Percentiles rank a stretch among this genome's conserved stretches.
These are phyloP conservation scores for Fistularia commersonii DNA, from an alignment of 2,797 vertebrate species.

Conservation along the genomic window DNA sequence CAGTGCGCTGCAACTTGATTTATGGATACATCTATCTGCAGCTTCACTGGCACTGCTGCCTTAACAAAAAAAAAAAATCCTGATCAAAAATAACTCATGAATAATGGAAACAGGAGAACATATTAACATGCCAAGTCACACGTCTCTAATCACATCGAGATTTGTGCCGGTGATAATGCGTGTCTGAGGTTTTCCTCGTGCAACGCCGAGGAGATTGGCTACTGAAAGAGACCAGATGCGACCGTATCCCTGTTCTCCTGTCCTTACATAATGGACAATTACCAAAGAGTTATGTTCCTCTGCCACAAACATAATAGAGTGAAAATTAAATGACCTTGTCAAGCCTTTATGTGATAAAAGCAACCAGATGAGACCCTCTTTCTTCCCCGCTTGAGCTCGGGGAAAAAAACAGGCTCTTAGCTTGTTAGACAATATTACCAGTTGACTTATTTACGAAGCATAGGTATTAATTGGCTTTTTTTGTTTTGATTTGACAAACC, in stretches of 20 bases:
- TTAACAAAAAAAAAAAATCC: conserved; percentile 49
- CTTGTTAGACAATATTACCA: too few species aligned
- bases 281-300: conserved; percentile 58
- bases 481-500: too few species aligned
- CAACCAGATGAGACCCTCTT: conserved; percentile 57
- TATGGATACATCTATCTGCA: neutral
- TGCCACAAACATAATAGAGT: conserved; percentile 49
- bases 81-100: conserved; percentile 57
- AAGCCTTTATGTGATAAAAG: conserved; percentile 30
- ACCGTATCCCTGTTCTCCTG: conserved; percentile 25
- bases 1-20: conserved; percentile 13
- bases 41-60: conserved; percentile 44
- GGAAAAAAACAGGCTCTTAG: conserved; percentile 2
- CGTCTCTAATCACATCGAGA: conserved; percentile 59
- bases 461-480: too few species aligned
- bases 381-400: conserved; percentile 1
- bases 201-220: conserved; percentile 34
- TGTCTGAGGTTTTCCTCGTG: conserved; percentile 19
- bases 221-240: conserved; percentile 58
- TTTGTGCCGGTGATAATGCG: conserved; percentile 24
- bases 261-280: conserved; percentile 53
- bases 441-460: too few species aligned
- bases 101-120: conserved; percentile 52
- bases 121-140: conserved; percentile 64
- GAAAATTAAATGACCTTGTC: conserved; percentile 51